Evolutionary conservation across 2,113 vertebrate species (phyloP), one percentile per base, ranked within the genome.

Genomic region (Cryptomyrus ogoouensis): DNA sequence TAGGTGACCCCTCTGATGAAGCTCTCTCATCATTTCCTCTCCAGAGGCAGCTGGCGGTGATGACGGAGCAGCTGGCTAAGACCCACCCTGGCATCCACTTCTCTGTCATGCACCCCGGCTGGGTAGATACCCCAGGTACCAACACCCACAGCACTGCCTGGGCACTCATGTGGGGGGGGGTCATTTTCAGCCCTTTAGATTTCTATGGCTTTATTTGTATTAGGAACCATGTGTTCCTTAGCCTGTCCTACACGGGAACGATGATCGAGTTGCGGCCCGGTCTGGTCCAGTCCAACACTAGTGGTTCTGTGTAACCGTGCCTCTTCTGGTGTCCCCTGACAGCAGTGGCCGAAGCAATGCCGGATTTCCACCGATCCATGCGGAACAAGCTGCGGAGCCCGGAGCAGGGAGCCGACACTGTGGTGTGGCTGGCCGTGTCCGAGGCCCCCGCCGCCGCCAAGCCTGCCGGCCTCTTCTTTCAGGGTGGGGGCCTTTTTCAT

Each of bases 41-140:
- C n/a, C 92, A 96, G 96, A 96, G 96, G 92, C 96, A 96, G 94
- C 95, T 96, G 94, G 94, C 95, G 91, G 96, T 96, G 91, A 95
- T 96, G 95, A 96, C 95, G 49, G 95, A 96, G 93, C 95, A 96
- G 92, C 93, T 95, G 91, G 95, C 96, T 17, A 95, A 95, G 92
- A 92, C 92, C 86, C 94, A 96, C 91, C 87, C 92, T 1, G 95
- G 85, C 94, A 93, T 96, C 90, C 95, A 96, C 92, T 96, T 96
- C 92, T 96, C 96, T 7, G 95, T 95, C 89, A 96, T 96, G 96
- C 96, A 96, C 52, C 96, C 96, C 0, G 96, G 96, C 89, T 96
- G 96, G 96, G 96, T 95, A 31, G 95, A 96, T 91, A 96, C 96
- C 88, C 95, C 96, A 93, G 95, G 95, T 96, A 95, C 70, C 53